A percentile compares a stretch with the other conserved stretches of the same genome.
phyloP scores from a whole-genome alignment of 2,797 vertebrate genomes.

The Tauraco hartlaubi region DNA sequence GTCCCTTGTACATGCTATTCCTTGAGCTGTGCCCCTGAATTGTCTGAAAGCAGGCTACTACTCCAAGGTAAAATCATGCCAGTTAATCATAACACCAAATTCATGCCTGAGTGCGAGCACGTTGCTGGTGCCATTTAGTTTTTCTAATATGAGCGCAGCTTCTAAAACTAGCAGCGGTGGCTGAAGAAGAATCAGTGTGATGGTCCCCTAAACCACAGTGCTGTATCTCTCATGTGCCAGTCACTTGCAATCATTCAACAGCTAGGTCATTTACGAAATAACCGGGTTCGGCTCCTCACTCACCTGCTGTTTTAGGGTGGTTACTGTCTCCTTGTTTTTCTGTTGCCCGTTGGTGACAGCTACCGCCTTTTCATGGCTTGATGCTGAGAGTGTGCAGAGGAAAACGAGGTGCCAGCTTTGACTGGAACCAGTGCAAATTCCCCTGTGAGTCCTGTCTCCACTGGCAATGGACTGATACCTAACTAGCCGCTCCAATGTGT shows the following conservation, averaged over 20 bases:
- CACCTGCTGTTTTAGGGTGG: background rate
- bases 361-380: background rate
- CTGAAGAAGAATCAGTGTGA: background rate
- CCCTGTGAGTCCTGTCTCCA: background rate
- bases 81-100: background rate
- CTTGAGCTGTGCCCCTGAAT: background rate
- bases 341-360: background rate
- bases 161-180: background rate
- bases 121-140: background rate
- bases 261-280: background rate
- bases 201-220: background rate
- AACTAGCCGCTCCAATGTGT: no score
- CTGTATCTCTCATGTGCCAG: background rate
- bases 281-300: background rate
- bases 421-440: background rate
- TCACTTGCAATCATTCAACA: background rate
- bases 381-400: background rate
- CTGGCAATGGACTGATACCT: background rate
- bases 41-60: background rate
- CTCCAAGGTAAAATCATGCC: background rate
- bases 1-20: background rate
- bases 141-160: background rate
- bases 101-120: background rate
- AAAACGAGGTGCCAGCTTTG: background rate
- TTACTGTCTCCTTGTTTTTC: background rate